These are phyloP conservation scores for Zaprionus vittiger DNA, from an alignment of 1,140 invertebrate species.

Conservation along the genomic window DNA sequence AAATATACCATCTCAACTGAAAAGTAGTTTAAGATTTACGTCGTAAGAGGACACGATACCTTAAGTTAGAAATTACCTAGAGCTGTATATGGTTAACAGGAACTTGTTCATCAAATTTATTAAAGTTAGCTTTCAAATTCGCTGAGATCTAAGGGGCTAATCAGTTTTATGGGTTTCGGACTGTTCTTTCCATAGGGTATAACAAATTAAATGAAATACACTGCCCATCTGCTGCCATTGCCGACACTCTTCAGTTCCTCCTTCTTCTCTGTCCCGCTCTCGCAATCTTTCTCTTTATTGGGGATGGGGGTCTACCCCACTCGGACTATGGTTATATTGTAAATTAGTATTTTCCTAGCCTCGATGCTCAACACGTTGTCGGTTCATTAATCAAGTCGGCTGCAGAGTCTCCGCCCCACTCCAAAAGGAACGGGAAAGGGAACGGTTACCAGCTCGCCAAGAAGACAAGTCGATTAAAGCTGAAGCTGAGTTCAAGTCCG, in stretches of 20 bases:
- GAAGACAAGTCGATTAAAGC: conserved; percentile 39
- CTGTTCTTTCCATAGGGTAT: conserved; percentile 13
- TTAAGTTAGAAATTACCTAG: no score
- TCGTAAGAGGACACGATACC: no score
- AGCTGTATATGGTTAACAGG: no score
- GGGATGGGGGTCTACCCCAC: neutral
- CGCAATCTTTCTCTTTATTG: neutral
- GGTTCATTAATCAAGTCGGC: conserved; percentile 71
- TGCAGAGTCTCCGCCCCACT: conserved; percentile 37
- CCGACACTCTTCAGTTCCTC: no score
- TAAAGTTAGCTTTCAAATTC: no score
- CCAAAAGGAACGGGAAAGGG: neutral
- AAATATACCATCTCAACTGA: no score
- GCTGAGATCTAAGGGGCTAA: no score
- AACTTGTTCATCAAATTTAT: no score
- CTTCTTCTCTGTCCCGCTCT: neutral
- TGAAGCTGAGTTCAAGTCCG: conserved; percentile 35
- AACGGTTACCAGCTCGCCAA: conserved; percentile 6
- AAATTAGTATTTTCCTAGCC: conserved; percentile 77
- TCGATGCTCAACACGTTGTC: conserved; percentile 75
- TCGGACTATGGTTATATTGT: conserved; percentile 43
- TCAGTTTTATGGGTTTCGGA: no score
- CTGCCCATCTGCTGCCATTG: conserved; percentile 41
- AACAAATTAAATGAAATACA: conserved; percentile 65
- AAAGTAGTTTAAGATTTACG: no score